Base-by-base conservation (phyloP, 2,888 invertebrate species). In the Neocrepidodera transversa region DNA sequence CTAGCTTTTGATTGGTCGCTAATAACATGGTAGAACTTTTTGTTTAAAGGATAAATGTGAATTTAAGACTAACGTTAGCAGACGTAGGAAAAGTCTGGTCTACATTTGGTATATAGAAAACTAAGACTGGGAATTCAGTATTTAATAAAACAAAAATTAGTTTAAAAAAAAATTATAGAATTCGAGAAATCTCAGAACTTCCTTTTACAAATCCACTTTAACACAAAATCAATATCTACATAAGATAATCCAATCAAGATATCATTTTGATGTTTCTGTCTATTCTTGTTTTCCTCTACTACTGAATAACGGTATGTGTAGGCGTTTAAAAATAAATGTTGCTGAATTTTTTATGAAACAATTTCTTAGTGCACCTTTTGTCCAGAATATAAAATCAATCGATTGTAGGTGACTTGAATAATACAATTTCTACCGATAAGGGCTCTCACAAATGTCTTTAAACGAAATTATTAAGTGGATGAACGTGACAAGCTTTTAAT, bases 261-360 rank as follows among this genome's bases (percentile, higher is more conserved):
- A 13, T 35, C 2, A 8, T 35, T 30, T 30, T 35, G 13, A 35
- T 35, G 13, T 13, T 5, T 4, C 35, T 35, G 10, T 35, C 35
- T 1, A 13, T 10, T n/a, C 30, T n/a, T 10, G n/a, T 30, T 10
- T 35, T 3, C 7, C 35, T 2, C 35, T 13, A 13, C 13, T 13
- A 35, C 14, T 14, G 4, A 11, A 14, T 2, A 35, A 35, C 8
- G 2, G 35, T 35, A 13, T 35, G 35, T 35, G 13, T 35, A 11
- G 18, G 48, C 32, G 32, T 48, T 18, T 32, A 48, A 32, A 48
- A 48, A 32, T 17, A 48, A 32, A 48, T 30, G 18, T 18, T 2
- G 1, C 30, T 48, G 48, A 30, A 48, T 48, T 48, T 48, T 48
- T 48, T 32, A 48, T 48, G 17, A 48, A n/a, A 17, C 48, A 48